A percentile compares a stretch with the other conserved stretches of the same genome.
Evolutionary conservation across 2,113 vertebrate species (phyloP).

Genomic region (Corynorhinus townsendii): DNA sequence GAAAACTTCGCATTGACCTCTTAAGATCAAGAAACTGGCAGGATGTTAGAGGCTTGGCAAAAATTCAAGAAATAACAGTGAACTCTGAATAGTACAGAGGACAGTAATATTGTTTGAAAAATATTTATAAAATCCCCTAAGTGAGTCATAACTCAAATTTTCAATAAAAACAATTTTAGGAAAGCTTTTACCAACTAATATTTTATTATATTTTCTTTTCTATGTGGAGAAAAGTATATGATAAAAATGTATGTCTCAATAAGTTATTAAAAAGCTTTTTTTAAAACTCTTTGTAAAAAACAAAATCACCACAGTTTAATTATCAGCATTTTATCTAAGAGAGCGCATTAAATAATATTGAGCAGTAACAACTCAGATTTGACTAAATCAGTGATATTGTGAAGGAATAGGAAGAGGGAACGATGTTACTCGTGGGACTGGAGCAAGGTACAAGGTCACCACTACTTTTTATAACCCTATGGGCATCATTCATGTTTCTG

Average conservation of each 20-base stretch:
- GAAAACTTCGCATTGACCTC: background rate
- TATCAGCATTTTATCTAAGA: background rate
- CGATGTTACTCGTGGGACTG: accelerated
- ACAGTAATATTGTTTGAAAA: background rate
- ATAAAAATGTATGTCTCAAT: background rate
- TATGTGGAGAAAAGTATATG: background rate
- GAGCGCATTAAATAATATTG: background rate
- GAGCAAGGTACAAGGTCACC: background rate
- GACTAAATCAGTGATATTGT: background rate
- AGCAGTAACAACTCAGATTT: background rate
- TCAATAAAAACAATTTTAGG: background rate
- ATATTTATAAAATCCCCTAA: background rate
- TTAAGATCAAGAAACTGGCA: background rate
- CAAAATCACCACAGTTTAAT: background rate
- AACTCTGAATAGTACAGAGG: background rate
- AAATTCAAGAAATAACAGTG: background rate
- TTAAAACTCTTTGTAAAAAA: background rate
- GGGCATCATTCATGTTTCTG: background rate
- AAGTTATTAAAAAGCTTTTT: background rate
- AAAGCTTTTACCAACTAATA: background rate
- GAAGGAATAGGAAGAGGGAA: background rate
- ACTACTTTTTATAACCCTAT: background rate
- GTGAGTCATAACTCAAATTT: background rate
- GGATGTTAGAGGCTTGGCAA: background rate
- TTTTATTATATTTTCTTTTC: background rate